Evolutionary conservation across 1,140 invertebrate species (phyloP), one percentile per base, ranked within the genome.

Genomic region (Phocides pigmalion): DNA sequence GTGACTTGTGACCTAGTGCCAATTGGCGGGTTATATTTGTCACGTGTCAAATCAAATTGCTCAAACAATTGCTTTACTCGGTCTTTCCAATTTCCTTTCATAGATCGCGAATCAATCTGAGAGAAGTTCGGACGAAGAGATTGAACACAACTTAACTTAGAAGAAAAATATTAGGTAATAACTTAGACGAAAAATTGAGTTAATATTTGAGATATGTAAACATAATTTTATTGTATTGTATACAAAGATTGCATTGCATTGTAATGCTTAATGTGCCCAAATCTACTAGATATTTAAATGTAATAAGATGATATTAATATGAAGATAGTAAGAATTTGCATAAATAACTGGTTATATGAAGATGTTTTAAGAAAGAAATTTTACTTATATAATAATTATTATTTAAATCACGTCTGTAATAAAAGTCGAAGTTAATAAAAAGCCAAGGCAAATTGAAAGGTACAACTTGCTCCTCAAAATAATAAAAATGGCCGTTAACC

Each of bases 81-180:
- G 3, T 1, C 35, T 32, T 35, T 9, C 25, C 14, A 16, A 32
- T 32, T 51, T 35, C 20, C 20, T 28, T 32, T 25, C 25, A 5
- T 20, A 1, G 4, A 28, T 28, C 14, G 46, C 14, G n/a, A 20
- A 47, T 25, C 14, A 47, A 47, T n/a, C 44, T 37, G 28, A 53
- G 28, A 19, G 19, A 19, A 39, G 51, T 41, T 22, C 35, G 20
- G 66, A 28, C 64, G 68, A 62, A 73, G 73, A 79, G 0, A 2
- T n/a, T n/a, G n/a, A n/a, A n/a, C n/a, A n/a, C n/a, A n/a, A n/a
- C n/a, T n/a, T n/a, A n/a, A n/a, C n/a, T n/a, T n/a, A n/a, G n/a
- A n/a, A n/a, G n/a, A n/a, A n/a, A n/a, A n/a, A n/a, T n/a, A n/a
- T n/a, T n/a, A n/a, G n/a, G n/a, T n/a, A n/a, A n/a, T n/a, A n/a